Evolutionary conservation across 2,797 vertebrate species (phyloP), one percentile per base, ranked within the genome.

Genomic region (Notolepis coatsorum): DNA sequence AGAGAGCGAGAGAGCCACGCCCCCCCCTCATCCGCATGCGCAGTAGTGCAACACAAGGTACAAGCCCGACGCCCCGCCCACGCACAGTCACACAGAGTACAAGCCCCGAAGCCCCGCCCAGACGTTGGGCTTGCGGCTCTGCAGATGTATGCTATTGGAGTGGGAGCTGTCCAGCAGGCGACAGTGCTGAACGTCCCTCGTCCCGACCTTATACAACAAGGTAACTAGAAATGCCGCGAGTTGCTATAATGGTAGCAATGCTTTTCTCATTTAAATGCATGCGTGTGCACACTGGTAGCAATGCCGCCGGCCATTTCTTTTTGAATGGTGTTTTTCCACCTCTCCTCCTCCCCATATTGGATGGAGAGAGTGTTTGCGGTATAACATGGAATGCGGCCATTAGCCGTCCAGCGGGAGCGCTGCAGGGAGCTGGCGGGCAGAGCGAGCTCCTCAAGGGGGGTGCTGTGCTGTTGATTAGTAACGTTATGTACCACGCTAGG

Each of bases 341-440:
- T 13, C 35, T 35, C 43, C 42, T 66, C 61, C 65, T 75, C 78
- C 49, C 48, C 43, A 68, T 47, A 63, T 75, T 61, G 72, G 73
- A 41, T 68, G 74, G 74, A 63, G 71, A 73, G 46, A 30, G 25
- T 37, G 45, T 73, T 79, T 75, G 73, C 72, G 84, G n/a, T n/a
- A 74, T 73, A 67, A 74, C 63, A 68, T 60, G 79, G 71, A 75
- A 84, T 87, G 82, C 86, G 79, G 73, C 64, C 77, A 64, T 65
- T 70, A 72, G 7, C 27, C 15, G 35, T n/a, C 9, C 8, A 47
- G 45, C 63, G 61, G 77, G 50, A 12, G 81, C 68, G 70, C 66
- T 68, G 71, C 43, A 54, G 58, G 61, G 43, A n/a, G 76, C 59
- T 80, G 70, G 68, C 68, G 83, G 42, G 82, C 68, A 48, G 13